Base-by-base conservation (phyloP, 2,888 invertebrate species). In the Cetonia aurata region DNA sequence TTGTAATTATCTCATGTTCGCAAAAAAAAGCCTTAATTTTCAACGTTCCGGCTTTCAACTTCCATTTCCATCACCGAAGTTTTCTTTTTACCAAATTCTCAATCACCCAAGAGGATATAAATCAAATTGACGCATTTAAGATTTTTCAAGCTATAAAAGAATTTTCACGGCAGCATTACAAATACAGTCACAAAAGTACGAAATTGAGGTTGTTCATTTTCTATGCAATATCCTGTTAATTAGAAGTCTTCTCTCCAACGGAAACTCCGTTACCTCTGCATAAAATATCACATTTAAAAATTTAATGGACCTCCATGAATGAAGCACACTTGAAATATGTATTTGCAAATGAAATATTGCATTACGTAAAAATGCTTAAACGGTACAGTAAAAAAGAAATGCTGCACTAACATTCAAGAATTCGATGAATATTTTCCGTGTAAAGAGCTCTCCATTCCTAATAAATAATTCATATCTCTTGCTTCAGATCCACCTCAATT, bases 191-290 rank as follows among this genome's bases (percentile, higher is more conserved):
- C 17, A 52, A 52, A 52, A 25, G 19, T 52, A n/a, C 17, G 17
- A 25, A 25, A 1, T 12, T 4, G 1, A 17, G 25, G 25, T 52
- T 52, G 52, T 17, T 52, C 52, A 52, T 19, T 52, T 19, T 52
- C 52, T 25, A 19, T 50, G 52, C 25, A 52, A 52, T 52, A 52
- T 52, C 52, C 52, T 52, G 52, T 52, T 52, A 52, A 52, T 52
- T 52, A 52, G 17, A 19, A 52, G 52, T n/a, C 25, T 52, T 52
- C 52, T 52, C 52, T 25, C 10, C 52, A 25, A 8, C 52, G 52
- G 52, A 25, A 52, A 52, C 25, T 52, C 52, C 52, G 52, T 52
- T 52, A 52, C 2, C 19, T 25, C 52, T 52, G 52, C 52, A 52
- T 52, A 52, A 52, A 52, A 52, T 52, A 52, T 52, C 12, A 52